phyloP scores from a whole-genome alignment of 2,888 invertebrate species.

The Coelinius sp. region DNA sequence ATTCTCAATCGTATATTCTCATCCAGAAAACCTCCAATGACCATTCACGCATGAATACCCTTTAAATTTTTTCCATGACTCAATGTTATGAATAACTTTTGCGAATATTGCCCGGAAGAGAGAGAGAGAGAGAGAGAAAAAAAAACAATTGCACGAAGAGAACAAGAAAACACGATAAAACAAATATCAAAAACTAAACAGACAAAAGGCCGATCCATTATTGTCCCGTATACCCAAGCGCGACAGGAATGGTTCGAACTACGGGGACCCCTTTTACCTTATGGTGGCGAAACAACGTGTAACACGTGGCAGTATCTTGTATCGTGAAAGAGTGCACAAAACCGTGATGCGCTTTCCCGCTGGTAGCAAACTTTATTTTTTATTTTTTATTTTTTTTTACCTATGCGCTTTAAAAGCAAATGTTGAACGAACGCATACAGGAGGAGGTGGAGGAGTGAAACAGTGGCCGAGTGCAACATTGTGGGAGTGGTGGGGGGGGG shows the following conservation, averaged over 20 bases:
- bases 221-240: conserved; percentile 44
- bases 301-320: conserved; percentile 71
- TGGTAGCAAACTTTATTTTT: conserved; percentile 63
- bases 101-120: background rate
- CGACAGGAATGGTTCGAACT: conserved; percentile 52
- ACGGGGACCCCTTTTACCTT: conserved; percentile 59
- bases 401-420: conserved; percentile 19
- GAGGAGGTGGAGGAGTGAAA: conserved; percentile 20
- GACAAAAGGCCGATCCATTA: conserved; percentile 51
- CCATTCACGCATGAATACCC: background rate
- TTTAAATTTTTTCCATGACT: no score
- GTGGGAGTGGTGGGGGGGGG: conserved; percentile 39
- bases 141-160: background rate
- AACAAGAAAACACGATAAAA: background rate
- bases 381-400: conserved; percentile 46
- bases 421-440: conserved; percentile 40
- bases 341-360: conserved; percentile 54
- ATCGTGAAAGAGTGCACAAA: conserved; percentile 61
- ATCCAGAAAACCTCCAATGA: background rate
- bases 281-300: conserved; percentile 70
- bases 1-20: conserved; percentile 38
- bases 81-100: background rate
- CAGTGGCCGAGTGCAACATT: conserved; percentile 27
- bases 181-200: conserved; percentile 14
- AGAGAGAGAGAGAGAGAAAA: conserved; percentile 4